Evolutionary conservation across 2,888 invertebrate species (phyloP).

Genomic region (Caenorhabditis sp.): DNA sequence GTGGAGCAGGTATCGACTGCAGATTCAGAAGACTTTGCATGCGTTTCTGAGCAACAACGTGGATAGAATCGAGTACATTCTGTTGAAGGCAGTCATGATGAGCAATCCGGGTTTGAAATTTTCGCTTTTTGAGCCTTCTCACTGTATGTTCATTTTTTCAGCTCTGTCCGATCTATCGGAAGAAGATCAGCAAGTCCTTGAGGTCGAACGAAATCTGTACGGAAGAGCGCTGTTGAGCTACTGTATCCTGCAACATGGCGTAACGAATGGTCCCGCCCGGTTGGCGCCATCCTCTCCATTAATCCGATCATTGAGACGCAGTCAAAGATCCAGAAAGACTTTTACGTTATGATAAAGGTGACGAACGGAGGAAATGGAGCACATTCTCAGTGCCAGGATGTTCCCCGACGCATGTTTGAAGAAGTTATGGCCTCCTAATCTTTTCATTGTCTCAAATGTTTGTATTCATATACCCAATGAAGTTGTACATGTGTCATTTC

Average conservation of each 20-base stretch:
- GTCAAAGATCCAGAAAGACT: constrained; percentile 34
- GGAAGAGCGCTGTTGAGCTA: constrained; percentile 24
- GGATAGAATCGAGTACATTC: constrained; percentile 37
- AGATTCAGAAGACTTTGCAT: constrained; percentile 23
- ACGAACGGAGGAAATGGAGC: too few species aligned
- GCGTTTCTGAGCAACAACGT: constrained; percentile 33
- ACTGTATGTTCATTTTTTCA: neutral
- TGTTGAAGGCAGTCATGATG: constrained; percentile 30
- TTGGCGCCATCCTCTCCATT: constrained; percentile 21
- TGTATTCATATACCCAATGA: neutral
- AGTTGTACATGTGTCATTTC: neutral
- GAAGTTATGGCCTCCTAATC: constrained; percentile 38
- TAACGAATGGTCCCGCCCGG: constrained; percentile 17
- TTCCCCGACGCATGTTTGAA: constrained; percentile 15
- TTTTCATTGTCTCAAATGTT: neutral
- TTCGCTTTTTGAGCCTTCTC: neutral
- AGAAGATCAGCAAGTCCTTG: constrained; percentile 16
- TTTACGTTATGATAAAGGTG: constrained; percentile 20
- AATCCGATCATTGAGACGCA: constrained; percentile 23
- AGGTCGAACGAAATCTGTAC: constrained; percentile 22
- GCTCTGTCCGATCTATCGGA: constrained; percentile 4
- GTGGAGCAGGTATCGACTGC: constrained; percentile 1
- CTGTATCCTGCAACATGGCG: constrained; percentile 24
- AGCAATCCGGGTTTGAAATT: constrained; percentile 8
- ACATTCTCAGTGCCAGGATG: constrained; percentile 6